Percentiles rank a stretch among this genome's conserved stretches.
These are phyloP conservation scores for Dascillus cervinus DNA, from an alignment of 2,888 invertebrate species.

Conservation along the genomic window DNA sequence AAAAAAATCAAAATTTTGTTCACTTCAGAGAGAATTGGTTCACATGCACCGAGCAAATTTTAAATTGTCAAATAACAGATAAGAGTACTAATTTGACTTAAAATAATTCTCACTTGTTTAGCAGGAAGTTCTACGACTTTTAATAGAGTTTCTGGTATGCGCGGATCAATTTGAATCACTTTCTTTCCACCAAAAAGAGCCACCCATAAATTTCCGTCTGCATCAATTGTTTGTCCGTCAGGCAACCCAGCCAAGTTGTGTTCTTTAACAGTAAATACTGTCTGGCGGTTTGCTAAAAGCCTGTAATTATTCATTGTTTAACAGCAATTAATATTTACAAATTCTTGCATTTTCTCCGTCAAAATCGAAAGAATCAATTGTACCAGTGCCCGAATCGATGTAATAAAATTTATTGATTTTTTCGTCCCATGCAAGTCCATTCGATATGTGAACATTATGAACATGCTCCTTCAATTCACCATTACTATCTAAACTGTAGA, in stretches of 20 bases:
- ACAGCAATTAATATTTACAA: slow-evolving; percentile 18
- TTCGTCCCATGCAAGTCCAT: slow-evolving; percentile 67
- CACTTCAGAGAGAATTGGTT: no score
- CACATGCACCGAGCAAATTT: no score
- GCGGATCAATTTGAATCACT: slow-evolving; percentile 49
- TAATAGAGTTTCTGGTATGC: slow-evolving; percentile 43
- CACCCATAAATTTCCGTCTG: slow-evolving; percentile 69
- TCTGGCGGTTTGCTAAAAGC: slow-evolving; percentile 52
- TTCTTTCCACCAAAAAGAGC: slow-evolving; percentile 63
- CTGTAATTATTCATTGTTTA: slow-evolving; percentile 1
- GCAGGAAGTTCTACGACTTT: slow-evolving; percentile 55
- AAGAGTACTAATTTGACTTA: neutral
- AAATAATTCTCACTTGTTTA: slow-evolving; percentile 49
- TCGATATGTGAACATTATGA: slow-evolving; percentile 32
- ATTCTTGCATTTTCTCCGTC: slow-evolving; percentile 49
- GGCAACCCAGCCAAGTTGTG: slow-evolving; percentile 46
- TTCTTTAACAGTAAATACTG: slow-evolving; percentile 49
- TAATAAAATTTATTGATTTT: slow-evolving; percentile 63
- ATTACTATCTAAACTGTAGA: slow-evolving; percentile 18
- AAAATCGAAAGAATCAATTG: slow-evolving; percentile 62
- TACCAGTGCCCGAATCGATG: slow-evolving; percentile 59
- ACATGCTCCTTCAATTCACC: slow-evolving; percentile 17
- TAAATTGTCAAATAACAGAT: slow-evolving; percentile 1
- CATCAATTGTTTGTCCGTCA: slow-evolving; percentile 77
- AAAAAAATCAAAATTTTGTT: no score